phyloP scores from a whole-genome alignment of 2,888 invertebrate genomes.

The Caenorhabditis japonica region DNA sequence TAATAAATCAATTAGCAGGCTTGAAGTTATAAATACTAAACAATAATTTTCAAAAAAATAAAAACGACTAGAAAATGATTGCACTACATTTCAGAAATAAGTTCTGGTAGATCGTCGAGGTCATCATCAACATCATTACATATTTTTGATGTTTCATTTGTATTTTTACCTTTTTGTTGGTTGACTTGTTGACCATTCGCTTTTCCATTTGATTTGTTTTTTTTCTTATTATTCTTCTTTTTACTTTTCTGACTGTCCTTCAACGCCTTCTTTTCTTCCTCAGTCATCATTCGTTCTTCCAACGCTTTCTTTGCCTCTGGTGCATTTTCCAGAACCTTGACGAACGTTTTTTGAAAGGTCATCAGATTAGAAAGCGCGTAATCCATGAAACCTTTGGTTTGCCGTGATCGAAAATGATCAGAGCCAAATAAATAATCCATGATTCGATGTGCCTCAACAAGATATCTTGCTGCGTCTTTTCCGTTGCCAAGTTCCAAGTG shows the following conservation, averaged over 20 bases:
- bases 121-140: conserved; percentile 27
- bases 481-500: conserved; percentile 38
- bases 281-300: conserved; percentile 34
- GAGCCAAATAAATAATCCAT: conserved; percentile 53
- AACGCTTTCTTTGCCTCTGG: conserved; percentile 45
- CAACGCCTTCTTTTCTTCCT: conserved; percentile 36
- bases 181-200: neutral
- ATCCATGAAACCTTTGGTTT: conserved; percentile 48
- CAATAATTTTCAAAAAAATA: neutral
- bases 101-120: conserved; percentile 50
- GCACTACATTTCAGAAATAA: conserved; percentile 35
- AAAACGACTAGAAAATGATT: neutral
- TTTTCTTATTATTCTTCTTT: conserved; percentile 40
- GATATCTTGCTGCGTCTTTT: conserved; percentile 48
- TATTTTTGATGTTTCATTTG: too few species aligned
- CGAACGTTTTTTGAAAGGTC: conserved; percentile 41
- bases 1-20: conserved; percentile 7
- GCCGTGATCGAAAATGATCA: conserved; percentile 30
- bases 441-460: conserved; percentile 52
- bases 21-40: neutral
- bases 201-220: conserved; percentile 13
- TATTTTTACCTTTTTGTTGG: neutral
- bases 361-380: conserved; percentile 27
- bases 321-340: conserved; percentile 36
- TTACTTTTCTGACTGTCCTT: conserved; percentile 31